phyloP scores from a whole-genome alignment of 2,888 invertebrate genomes.

The Pterostichus niger region DNA sequence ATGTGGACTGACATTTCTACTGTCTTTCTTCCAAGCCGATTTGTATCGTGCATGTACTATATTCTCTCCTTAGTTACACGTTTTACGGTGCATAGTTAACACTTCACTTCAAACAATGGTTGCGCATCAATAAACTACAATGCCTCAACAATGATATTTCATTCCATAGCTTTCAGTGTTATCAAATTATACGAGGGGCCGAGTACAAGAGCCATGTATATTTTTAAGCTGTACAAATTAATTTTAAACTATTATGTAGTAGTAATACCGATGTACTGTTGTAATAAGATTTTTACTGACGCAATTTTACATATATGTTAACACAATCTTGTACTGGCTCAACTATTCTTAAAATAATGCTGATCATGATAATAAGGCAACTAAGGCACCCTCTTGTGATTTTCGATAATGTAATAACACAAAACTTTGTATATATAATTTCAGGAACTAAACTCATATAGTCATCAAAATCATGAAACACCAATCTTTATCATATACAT shows the following conservation, averaged over 20 bases:
- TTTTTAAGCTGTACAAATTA: constrained; percentile 27
- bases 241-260: constrained; percentile 13
- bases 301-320: constrained; percentile 21
- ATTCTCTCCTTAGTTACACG: constrained; percentile 17
- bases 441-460: constrained; percentile 33
- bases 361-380: constrained; percentile 65
- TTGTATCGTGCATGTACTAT: constrained; percentile 38
- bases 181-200: constrained; percentile 28
- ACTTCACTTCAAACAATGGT: constrained; percentile 10
- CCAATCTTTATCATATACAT: constrained; percentile 47
- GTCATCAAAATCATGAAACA: constrained; percentile 55
- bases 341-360: constrained; percentile 53
- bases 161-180: constrained; percentile 51
- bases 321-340: constrained; percentile 54
- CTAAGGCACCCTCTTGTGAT: constrained; percentile 60
- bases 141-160: constrained; percentile 21
- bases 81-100: constrained; percentile 33
- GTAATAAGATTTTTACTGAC: constrained; percentile 32
- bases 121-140: background rate
- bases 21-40: constrained; percentile 49
- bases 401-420: constrained; percentile 56
- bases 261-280: constrained; percentile 10
- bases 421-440: constrained; percentile 60
- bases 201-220: constrained; percentile 42
- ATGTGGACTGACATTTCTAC: constrained; percentile 64